phyloP scores from a whole-genome alignment of 2,888 invertebrate species.

The Callimorpha dominula region DNA sequence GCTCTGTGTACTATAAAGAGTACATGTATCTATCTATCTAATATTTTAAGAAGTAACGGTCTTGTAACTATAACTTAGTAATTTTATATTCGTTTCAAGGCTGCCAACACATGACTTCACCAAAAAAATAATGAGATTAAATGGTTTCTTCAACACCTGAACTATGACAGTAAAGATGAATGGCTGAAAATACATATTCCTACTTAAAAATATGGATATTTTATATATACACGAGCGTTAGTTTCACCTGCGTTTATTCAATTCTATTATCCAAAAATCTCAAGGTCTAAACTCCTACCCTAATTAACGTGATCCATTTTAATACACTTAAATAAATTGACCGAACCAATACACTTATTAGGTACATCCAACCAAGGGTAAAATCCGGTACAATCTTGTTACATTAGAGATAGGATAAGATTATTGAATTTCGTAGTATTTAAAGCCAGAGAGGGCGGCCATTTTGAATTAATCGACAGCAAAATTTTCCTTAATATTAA shows the following conservation, averaged over 20 bases:
- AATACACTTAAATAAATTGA: constrained; percentile 4
- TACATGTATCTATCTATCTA: background rate
- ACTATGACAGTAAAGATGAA: background rate
- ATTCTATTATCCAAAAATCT: background rate
- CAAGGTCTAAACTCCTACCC: background rate
- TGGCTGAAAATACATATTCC: background rate
- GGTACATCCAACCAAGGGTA: constrained; percentile 22
- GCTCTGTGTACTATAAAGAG: too few species aligned
- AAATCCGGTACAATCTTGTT: constrained; percentile 27
- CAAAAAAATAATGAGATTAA: background rate
- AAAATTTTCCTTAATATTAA: constrained; percentile 2
- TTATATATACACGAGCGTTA: background rate
- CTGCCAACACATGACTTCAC: background rate
- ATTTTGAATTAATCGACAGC: constrained; percentile 30
- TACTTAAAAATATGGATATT: background rate
- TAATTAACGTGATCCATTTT: background rate
- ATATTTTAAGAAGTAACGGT: background rate
- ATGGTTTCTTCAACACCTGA: background rate
- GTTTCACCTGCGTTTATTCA: background rate
- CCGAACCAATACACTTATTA: constrained; percentile 20
- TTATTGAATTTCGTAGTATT: constrained; percentile 32
- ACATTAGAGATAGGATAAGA: constrained; percentile 28
- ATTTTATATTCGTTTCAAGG: background rate
- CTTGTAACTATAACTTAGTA: background rate
- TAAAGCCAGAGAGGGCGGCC: background rate